Base-by-base conservation (phyloP, 1,140 invertebrate species). In the Vanessa atalanta region DNA sequence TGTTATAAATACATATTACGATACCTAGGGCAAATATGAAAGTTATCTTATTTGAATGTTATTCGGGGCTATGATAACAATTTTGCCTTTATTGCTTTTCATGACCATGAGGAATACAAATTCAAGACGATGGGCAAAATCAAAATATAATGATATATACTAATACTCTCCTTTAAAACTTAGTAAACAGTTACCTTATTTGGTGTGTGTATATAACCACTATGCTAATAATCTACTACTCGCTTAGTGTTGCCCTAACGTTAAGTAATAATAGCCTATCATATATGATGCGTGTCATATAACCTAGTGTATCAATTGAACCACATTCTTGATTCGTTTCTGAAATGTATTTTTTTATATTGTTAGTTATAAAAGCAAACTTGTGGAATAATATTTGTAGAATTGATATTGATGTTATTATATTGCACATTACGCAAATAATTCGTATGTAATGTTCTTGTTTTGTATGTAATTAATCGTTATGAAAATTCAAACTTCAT, bases 241-340 rank as follows among this genome's bases (percentile, higher is more conserved):
- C 16, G 43, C 47, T 50, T 65, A 23, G 47, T 65, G 47, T 26
- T 65, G 47, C 47, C 47, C 48, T 65, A 47, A 60, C 26, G n/a
- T 57, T 61, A 20, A 20, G 15, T 31, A n/a, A 53, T 47, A 20
- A 43, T 68, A 9, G 26, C 66, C 60, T 69, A 69, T 69, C 66
- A 69, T 67, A 14, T 50, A 37, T 15, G 16, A 20, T 57, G 9
- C 37, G 9, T 57, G 20, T 57, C 50, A 53, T n/a, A 20, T 16
- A 57, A 14, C 11, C 3, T 37, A 16, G 31, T 37, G 14, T 43
- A 61, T 61, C 7, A 26, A n/a, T 37, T 31, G 15, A 31, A n/a
- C 31, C 26, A 61, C 57, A 61, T 37, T 61, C n/a, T 37, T 55
- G 11, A 43, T 55, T 23, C 53, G 0, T 50, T 50, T 50, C 13